A percentile compares a stretch with the other conserved stretches of the same genome.
phyloP scores from a whole-genome alignment of 2,113 vertebrate genomes.

The Gopherus flavomarginatus region DNA sequence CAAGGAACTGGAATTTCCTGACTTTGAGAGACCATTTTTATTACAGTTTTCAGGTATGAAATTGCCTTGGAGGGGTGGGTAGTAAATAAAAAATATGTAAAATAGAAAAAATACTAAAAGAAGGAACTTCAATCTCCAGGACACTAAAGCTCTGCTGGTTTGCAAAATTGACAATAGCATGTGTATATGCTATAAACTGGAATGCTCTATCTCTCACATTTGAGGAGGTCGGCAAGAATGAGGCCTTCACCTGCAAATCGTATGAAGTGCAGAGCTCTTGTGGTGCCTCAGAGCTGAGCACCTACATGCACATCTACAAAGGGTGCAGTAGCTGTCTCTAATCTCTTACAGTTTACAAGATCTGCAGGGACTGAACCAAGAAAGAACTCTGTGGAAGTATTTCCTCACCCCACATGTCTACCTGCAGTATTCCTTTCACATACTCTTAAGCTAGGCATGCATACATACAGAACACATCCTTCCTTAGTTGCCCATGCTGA shows the following conservation, averaged over 20 bases:
- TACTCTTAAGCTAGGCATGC: not conserved
- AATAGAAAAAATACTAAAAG: not conserved
- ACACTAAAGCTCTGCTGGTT: not conserved
- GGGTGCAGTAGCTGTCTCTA: not conserved
- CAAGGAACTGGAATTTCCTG: slow-evolving; percentile 5
- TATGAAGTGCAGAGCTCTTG: accelerated
- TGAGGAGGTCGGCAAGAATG: not conserved
- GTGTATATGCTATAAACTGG: not conserved
- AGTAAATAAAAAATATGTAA: not conserved
- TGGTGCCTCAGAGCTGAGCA: not conserved
- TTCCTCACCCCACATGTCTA: not conserved
- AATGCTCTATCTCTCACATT: not conserved
- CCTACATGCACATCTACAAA: not conserved
- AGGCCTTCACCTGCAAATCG: not conserved
- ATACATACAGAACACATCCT: not conserved
- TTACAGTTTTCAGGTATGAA: not conserved
- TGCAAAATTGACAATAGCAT: not conserved
- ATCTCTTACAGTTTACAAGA: not conserved
- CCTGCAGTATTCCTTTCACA: not conserved
- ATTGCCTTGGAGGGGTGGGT: not conserved
- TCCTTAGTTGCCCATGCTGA: accelerated
- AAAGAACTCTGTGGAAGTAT: not conserved
- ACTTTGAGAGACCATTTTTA: not conserved
- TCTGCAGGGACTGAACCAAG: not conserved
- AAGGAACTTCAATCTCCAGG: not conserved